phyloP scores from a whole-genome alignment of 2,113 vertebrate species.

The Telmatochromis bifrenatus region DNA sequence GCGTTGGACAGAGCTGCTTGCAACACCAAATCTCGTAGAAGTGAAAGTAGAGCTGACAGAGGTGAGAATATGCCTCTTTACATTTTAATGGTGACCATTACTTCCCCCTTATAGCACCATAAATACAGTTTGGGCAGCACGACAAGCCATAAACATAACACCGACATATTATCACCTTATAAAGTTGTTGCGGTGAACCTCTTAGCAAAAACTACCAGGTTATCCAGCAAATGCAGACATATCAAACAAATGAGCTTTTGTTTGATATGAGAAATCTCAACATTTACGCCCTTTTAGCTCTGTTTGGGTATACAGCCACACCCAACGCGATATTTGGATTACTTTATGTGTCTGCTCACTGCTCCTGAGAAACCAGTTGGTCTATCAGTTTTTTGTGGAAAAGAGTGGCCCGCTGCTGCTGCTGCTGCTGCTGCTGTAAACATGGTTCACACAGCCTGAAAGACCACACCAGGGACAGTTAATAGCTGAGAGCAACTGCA shows the following conservation, averaged over 20 bases:
- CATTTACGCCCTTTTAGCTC: neutral
- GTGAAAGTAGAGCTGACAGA: neutral
- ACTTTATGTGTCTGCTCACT: neutral
- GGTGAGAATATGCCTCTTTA: neutral
- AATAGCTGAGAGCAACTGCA: neutral
- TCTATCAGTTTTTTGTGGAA: neutral
- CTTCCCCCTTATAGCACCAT: neutral
- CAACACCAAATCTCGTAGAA: neutral
- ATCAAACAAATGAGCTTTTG: neutral
- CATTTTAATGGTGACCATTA: neutral
- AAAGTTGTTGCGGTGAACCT: neutral
- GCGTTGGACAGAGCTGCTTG: neutral
- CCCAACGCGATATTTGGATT: neutral
- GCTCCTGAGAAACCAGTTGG: neutral
- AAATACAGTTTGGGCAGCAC: neutral
- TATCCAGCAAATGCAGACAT: neutral
- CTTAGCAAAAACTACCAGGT: neutral
- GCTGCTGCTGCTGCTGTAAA: neutral
- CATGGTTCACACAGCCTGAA: neutral
- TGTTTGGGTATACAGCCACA: neutral
- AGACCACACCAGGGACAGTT: neutral
- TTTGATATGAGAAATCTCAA: neutral
- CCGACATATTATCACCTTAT: neutral
- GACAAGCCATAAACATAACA: neutral
- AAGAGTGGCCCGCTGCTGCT: neutral